A percentile compares a stretch with the other conserved stretches of the same genome.
These are phyloP conservation scores for Eristalinus aeneus DNA, from an alignment of 2,888 invertebrate species.

Conservation along the genomic window DNA sequence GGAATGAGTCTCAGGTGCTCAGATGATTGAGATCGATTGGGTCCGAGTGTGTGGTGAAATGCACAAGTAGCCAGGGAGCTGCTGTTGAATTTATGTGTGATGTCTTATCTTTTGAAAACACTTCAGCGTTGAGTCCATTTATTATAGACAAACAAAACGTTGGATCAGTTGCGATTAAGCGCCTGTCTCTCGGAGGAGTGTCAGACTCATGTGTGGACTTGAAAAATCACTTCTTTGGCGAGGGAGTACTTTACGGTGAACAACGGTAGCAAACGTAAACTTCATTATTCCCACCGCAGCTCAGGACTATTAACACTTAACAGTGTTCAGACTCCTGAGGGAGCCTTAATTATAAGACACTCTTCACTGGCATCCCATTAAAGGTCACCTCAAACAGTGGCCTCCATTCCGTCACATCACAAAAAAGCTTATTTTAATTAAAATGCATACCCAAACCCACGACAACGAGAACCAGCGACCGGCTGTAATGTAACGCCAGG, in stretches of 20 bases:
- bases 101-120: neutral
- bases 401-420: neutral
- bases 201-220: too few relatives aligned
- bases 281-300: too few relatives aligned
- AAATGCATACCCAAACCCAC: neutral
- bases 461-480: neutral
- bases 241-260: too few relatives aligned
- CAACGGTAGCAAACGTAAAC: too few relatives aligned
- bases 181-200: too few relatives aligned
- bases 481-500: slow-evolving; percentile 2
- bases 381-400: neutral
- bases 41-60: neutral
- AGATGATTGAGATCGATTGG: neutral
- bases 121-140: too few relatives aligned
- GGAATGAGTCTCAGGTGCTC: neutral
- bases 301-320: too few relatives aligned
- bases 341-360: neutral
- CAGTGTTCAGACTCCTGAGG: too few relatives aligned
- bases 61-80: neutral
- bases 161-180: too few relatives aligned
- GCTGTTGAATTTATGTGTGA: neutral
- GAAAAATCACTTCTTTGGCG: too few relatives aligned
- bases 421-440: slow-evolving; percentile 7
- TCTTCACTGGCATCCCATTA: neutral
- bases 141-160: too few relatives aligned